Evolutionary conservation across 2,797 vertebrate species (phyloP).

Genomic region (Acanthis flammea): DNA sequence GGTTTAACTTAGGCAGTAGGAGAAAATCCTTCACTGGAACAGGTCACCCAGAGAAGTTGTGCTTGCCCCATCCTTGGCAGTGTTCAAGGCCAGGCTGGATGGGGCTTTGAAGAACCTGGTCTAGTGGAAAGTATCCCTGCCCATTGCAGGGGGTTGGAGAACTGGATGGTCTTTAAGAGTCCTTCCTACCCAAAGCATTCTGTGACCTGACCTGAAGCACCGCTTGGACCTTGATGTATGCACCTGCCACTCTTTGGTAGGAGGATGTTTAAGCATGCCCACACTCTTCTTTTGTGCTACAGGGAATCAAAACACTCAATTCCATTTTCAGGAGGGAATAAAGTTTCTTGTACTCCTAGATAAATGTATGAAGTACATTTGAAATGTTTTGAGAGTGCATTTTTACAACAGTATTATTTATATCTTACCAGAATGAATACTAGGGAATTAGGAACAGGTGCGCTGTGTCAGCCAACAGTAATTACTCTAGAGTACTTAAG

Average conservation of each 20-base stretch:
- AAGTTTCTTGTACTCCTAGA: neutral
- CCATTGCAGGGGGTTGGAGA: neutral
- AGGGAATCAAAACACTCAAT: neutral
- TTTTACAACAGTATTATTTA: neutral
- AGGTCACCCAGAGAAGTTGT: neutral
- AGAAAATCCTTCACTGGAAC: neutral
- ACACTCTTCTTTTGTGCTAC: neutral
- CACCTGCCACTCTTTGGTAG: neutral
- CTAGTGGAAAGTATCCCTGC: neutral
- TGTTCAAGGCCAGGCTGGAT: neutral
- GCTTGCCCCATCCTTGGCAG: neutral
- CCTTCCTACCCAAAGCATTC: neutral
- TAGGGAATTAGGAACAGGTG: neutral
- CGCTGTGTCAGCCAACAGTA: neutral
- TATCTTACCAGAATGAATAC: neutral
- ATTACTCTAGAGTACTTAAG: neutral
- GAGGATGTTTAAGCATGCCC: fast-evolving
- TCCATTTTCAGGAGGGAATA: neutral
- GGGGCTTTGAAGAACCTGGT: neutral
- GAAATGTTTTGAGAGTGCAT: neutral
- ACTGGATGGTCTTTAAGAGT: neutral
- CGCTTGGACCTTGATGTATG: neutral
- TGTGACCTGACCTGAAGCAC: neutral
- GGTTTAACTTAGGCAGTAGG: neutral
- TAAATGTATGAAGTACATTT: neutral